Percentiles rank a stretch among this genome's conserved stretches.
These are phyloP conservation scores for Epinephelus fuscoguttatus DNA, from an alignment of 2,113 vertebrate genomes.

Conservation along the genomic window DNA sequence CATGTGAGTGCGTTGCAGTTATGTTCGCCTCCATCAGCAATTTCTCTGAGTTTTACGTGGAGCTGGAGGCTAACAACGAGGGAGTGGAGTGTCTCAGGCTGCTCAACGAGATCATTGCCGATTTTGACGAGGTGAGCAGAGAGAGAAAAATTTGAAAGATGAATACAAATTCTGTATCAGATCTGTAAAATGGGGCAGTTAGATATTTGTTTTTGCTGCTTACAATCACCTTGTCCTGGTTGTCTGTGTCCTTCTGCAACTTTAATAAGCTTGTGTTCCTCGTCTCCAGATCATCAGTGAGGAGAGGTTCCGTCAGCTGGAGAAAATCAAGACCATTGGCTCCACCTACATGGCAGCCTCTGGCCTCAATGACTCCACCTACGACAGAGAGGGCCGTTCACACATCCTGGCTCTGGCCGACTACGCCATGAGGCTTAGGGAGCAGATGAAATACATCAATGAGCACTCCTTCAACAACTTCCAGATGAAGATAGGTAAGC, in stretches of 20 bases:
- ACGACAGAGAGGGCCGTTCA: slow-evolving; percentile 91
- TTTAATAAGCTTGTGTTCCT: not conserved
- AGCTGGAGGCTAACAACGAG: slow-evolving; percentile 98
- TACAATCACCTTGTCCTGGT: not conserved
- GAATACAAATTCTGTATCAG: not conserved
- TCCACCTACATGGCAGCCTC: slow-evolving; percentile 98
- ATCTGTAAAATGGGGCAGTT: not conserved
- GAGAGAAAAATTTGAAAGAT: not conserved
- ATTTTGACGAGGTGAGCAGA: slow-evolving; percentile 94
- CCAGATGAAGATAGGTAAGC: slow-evolving; percentile 96
- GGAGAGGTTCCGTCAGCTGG: slow-evolving; percentile 92
- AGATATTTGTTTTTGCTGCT: not conserved
- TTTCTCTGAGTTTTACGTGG: slow-evolving; percentile 98
- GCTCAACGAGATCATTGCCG: slow-evolving; percentile 98
- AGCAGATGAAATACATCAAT: slow-evolving; percentile 97
- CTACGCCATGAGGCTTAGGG: slow-evolving; percentile 93
- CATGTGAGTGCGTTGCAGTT: slow-evolving; percentile 96
- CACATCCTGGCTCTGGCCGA: slow-evolving; percentile 93
- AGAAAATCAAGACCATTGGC: slow-evolving; percentile 98
- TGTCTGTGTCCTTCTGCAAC: not conserved
- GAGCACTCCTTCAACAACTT: slow-evolving; percentile 98
- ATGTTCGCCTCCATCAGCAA: slow-evolving; percentile 99
- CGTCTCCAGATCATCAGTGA: slow-evolving; percentile 91
- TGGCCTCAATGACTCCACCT: slow-evolving; percentile 93
- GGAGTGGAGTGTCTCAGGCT: slow-evolving; percentile 96